These are phyloP conservation scores for Perdita meconis DNA, from an alignment of 2,888 invertebrate species.

Conservation along the genomic window DNA sequence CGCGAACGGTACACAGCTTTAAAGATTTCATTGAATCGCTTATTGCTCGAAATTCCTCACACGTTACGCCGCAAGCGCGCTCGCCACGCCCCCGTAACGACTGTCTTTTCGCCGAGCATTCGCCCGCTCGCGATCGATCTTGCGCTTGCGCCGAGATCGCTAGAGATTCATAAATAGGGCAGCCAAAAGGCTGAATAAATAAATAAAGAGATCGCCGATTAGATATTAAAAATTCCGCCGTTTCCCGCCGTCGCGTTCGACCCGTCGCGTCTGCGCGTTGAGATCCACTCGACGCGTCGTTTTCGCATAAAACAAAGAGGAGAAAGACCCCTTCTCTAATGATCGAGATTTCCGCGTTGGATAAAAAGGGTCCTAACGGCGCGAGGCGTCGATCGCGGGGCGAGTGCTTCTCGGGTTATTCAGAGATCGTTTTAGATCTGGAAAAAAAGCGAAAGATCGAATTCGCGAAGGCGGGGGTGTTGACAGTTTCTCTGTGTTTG, in stretches of 20 bases:
- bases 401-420: no score
- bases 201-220: conserved; percentile 20
- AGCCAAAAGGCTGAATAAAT: conserved; percentile 22
- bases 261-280: neutral
- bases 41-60: conserved; percentile 81
- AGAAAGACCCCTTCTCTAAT: no score
- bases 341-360: neutral
- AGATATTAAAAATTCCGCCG: neutral
- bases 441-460: conserved; percentile 37
- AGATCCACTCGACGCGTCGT: neutral
- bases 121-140: neutral
- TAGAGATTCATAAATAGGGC: conserved; percentile 18
- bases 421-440: no score
- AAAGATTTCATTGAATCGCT: conserved; percentile 77
- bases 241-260: neutral
- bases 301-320: neutral
- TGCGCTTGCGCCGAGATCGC: neutral
- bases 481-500: neutral
- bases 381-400: neutral
- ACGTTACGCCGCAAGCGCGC: conserved; percentile 48
- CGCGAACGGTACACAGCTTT: conserved; percentile 57
- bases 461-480: conserved; percentile 1
- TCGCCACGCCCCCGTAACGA: conserved; percentile 34
- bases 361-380: neutral
- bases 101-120: neutral